These are phyloP conservation scores for Passer domesticus DNA, from an alignment of 2,113 vertebrate species.

Conservation along the genomic window DNA sequence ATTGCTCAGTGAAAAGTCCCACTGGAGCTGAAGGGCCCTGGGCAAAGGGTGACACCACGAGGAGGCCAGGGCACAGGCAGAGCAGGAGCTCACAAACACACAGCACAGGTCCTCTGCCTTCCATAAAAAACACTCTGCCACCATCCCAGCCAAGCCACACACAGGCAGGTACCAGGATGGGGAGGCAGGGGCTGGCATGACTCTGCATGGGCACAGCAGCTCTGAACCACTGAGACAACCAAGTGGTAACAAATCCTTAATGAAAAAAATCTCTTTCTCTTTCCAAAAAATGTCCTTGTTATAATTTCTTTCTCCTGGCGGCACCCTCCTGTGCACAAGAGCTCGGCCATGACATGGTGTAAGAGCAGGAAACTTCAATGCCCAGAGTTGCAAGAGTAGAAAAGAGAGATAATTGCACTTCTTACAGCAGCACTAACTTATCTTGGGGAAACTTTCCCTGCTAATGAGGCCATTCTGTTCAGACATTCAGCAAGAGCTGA, in stretches of 20 bases:
- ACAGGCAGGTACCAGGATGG: neutral
- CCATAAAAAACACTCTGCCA: neutral
- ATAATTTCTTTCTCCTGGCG: neutral
- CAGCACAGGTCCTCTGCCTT: neutral
- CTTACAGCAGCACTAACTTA: neutral
- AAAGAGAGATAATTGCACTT: neutral
- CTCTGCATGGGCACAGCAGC: neutral
- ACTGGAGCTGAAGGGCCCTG: rapidly evolving
- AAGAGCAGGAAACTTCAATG: neutral
- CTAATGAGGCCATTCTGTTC: neutral
- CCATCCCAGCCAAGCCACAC: neutral
- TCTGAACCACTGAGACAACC: neutral
- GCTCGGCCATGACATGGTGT: neutral
- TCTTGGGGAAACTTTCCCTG: neutral
- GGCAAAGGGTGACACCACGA: neutral
- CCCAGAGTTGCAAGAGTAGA: neutral
- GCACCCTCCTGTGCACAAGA: neutral
- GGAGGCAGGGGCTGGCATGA: neutral
- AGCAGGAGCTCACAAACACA: neutral
- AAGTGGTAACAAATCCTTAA: neutral
- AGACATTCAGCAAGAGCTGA: neutral
- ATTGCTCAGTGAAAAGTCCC: neutral
- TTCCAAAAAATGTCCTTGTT: neutral
- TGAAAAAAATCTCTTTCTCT: neutral
- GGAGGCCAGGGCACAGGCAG: neutral